Evolutionary conservation across 1,140 invertebrate species (phyloP).

Genomic region (Heterodera schachtii): DNA sequence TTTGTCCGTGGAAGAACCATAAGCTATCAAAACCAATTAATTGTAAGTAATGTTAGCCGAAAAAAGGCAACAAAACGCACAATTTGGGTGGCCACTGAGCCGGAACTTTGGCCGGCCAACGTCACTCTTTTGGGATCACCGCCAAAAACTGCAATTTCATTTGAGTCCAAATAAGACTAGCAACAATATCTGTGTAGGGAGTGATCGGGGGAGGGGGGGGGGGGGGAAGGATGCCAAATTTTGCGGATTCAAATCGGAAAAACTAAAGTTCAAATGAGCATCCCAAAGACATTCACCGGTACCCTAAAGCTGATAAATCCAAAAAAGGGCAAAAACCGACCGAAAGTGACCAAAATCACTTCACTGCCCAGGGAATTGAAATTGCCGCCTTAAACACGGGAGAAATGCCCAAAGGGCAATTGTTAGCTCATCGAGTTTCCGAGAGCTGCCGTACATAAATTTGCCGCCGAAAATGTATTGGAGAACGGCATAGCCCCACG

Average conservation of each 20-base stretch:
- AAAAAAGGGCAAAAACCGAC: not conserved
- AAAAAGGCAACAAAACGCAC: not conserved
- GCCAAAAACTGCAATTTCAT: constrained; percentile 77
- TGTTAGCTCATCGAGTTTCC: constrained; percentile 2
- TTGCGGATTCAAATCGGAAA: constrained; percentile 7
- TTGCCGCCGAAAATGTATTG: constrained; percentile 23
- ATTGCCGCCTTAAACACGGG: not conserved
- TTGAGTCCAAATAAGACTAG: too few species aligned
- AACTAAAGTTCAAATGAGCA: constrained; percentile 18
- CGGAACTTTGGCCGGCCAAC: constrained; percentile 28
- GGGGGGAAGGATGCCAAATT: not conserved
- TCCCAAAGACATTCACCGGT: constrained; percentile 22
- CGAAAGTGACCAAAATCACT: constrained; percentile 25
- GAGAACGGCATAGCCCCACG: constrained; percentile 10
- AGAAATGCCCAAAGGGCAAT: constrained; percentile 12
- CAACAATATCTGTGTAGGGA: constrained; percentile 68
- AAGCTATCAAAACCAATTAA: too few species aligned
- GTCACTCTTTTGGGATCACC: constrained; percentile 75
- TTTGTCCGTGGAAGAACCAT: too few species aligned
- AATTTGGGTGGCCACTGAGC: constrained; percentile 28
- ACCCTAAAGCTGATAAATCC: too few species aligned
- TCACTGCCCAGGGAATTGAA: not conserved
- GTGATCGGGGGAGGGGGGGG: too few species aligned
- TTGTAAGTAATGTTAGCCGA: too few species aligned
- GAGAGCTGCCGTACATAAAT: constrained; percentile 9